Evolutionary conservation across 2,888 invertebrate species (phyloP), one percentile per base, ranked within the genome.

Genomic region (Parasteatoda lunata): DNA sequence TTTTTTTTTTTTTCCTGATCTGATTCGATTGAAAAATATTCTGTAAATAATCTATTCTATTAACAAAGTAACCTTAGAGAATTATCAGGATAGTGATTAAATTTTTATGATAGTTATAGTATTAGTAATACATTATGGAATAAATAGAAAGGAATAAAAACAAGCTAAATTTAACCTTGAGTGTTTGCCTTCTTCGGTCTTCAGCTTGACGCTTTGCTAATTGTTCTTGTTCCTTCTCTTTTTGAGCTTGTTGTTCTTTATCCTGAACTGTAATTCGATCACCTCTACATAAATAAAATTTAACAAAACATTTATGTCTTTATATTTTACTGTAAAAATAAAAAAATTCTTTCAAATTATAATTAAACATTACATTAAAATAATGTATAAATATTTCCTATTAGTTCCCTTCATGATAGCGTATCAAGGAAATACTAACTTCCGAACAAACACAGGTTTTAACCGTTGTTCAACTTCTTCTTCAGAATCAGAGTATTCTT

Each of bases 261-360:
- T 99, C 99, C 90, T 97, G 96, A 30, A 99, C 96, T 0, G 99
- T 99, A 89, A 99, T 96, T 84, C 99, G 94, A 91, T 99, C 98
- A 84, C 95, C 95, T 90, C 93, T 93, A 81, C 51, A 89, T 75
- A 70, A 77, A 68, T 15, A 76, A 7, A 59, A 5, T 7, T 3
- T 4, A 8, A 30, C 30, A 30, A 30, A 30, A 30, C 30, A 30
- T 30, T 30, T 30, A 30, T 30, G 30, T 30, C 30, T 30, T 30
- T 30, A 30, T 30, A 30, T 30, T 30, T 8, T 59, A 59, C n/a
- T 59, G n/a, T 4, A 59, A 59, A 13, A 59, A 13, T 13, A 59
- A 59, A 54, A 54, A 3, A 59, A 59, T 59, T 7, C 11, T 59
- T 59, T 4, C n/a, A 7, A 59, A 13, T 59, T 59, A 59, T 8